A percentile compares a stretch with the other conserved stretches of the same genome.
phyloP scores from a whole-genome alignment of 2,888 invertebrate species.

The Drosophila atripex region DNA sequence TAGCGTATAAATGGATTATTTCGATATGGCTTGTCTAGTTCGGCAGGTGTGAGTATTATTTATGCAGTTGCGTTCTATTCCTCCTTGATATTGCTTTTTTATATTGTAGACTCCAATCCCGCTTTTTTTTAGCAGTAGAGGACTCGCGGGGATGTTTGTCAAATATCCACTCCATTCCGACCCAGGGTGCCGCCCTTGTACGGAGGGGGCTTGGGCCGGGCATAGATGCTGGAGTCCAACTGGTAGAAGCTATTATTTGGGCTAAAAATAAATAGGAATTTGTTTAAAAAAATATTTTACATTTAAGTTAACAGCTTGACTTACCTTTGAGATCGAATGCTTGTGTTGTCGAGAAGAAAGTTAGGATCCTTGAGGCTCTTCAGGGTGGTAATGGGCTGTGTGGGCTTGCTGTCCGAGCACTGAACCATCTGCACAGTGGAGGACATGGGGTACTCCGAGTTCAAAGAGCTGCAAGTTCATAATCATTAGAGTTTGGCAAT shows the following conservation, averaged over 20 bases:
- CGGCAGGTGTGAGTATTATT: conserved; percentile 38
- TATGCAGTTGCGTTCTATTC: conserved; percentile 28
- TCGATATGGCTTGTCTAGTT: conserved; percentile 39
- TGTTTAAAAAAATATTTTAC: too few relatives aligned
- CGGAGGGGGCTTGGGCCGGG: conserved; percentile 83
- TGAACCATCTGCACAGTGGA: conserved; percentile 87
- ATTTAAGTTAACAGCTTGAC: neutral
- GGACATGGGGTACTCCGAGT: conserved; percentile 79
- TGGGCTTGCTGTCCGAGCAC: conserved; percentile 85
- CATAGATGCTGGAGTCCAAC: conserved; percentile 83
- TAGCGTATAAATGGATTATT: conserved; percentile 35
- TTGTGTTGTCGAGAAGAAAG: conserved; percentile 82
- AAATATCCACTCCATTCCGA: conserved; percentile 82
- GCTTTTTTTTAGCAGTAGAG: conserved; percentile 79
- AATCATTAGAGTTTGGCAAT: neutral
- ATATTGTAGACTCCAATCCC: neutral
- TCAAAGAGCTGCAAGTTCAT: conserved; percentile 53
- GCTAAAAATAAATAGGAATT: conserved; percentile 75
- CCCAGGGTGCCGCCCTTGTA: conserved; percentile 81
- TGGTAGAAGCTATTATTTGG: conserved; percentile 86
- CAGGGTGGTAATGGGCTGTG: conserved; percentile 86
- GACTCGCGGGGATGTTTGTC: conserved; percentile 83
- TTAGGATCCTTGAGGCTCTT: conserved; percentile 86
- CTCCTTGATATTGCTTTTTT: conserved; percentile 41
- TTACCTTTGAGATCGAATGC: conserved; percentile 83